Evolutionary conservation across 30 jellyfish, hydroid and myxozoan species (phyloP).

Genomic region (Nemopilema nomurai): DNA sequence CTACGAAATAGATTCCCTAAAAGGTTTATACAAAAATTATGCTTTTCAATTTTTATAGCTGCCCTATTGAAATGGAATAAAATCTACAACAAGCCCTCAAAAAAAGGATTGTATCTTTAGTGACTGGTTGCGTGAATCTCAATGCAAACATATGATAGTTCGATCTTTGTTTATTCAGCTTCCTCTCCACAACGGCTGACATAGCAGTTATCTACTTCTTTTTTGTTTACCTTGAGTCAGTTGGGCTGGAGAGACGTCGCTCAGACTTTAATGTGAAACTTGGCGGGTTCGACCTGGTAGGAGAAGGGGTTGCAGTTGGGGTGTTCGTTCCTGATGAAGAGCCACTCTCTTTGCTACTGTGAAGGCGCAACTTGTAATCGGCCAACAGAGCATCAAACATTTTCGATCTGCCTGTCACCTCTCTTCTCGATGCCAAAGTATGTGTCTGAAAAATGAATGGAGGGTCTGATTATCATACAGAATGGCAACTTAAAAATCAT

Average conservation of each 20-base stretch:
- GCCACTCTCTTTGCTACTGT: slow-evolving; percentile 59
- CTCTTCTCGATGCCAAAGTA: slow-evolving; percentile 84
- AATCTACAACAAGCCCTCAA: too few relatives aligned
- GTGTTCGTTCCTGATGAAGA: slow-evolving; percentile 55
- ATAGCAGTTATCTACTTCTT: too few relatives aligned
- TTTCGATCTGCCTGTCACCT: slow-evolving; percentile 85
- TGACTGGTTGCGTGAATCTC: too few relatives aligned
- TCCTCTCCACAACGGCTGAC: too few relatives aligned
- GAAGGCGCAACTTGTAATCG: slow-evolving; percentile 75
- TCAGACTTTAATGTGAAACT: slow-evolving; percentile 37
- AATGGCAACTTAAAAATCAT: too few relatives aligned
- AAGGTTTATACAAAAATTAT: too few relatives aligned
- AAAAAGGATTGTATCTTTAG: too few relatives aligned
- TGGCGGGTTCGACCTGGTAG: slow-evolving; percentile 32
- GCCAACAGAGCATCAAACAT: slow-evolving; percentile 90
- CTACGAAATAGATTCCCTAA: too few relatives aligned
- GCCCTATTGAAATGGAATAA: too few relatives aligned
- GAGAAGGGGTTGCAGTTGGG: slow-evolving; percentile 62
- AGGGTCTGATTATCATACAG: background rate
- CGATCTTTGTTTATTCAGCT: too few relatives aligned
- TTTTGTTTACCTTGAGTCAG: slow-evolving; percentile 55
- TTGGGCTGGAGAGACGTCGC: background rate
- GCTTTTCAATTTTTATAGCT: too few relatives aligned
- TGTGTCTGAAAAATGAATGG: slow-evolving; percentile 64
- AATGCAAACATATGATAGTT: too few relatives aligned